These are phyloP conservation scores for Tubulanus polymorphus DNA, from an alignment of 2,888 invertebrate species.

Conservation along the genomic window DNA sequence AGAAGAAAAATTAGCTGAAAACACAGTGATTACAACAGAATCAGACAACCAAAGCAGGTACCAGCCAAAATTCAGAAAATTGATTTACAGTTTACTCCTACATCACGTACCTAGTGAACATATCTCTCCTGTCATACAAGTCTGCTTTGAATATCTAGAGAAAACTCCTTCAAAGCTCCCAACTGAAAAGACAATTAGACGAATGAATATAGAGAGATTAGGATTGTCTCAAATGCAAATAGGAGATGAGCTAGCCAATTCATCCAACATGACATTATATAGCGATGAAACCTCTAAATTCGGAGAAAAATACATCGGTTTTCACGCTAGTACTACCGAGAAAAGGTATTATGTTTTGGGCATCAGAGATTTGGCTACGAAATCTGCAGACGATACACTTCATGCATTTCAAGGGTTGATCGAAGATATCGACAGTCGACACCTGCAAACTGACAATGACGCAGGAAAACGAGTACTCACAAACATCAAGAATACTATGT, in stretches of 20 bases:
- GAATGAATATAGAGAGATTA: slow-evolving; percentile 2
- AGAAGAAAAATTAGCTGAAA: no score
- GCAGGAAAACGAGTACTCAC: slow-evolving; percentile 1
- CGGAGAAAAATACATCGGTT: not conserved
- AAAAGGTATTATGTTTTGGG: slow-evolving; percentile 8
- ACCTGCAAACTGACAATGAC: not conserved
- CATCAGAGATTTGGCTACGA: slow-evolving; percentile 6
- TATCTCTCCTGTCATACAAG: not conserved
- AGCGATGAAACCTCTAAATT: slow-evolving; percentile 8
- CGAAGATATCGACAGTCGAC: not conserved
- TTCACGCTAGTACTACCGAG: slow-evolving; percentile 5
- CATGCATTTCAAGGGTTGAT: slow-evolving; percentile 5
- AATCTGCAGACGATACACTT: slow-evolving; percentile 5
- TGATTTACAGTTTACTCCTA: not conserved
- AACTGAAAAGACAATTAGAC: not conserved
- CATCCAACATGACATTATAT: not conserved
- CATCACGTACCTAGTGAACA: not conserved
- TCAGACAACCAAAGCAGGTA: no score
- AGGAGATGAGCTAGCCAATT: not conserved
- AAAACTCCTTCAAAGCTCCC: not conserved
- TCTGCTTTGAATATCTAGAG: not conserved
- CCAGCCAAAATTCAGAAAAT: not conserved
- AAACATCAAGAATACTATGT: slow-evolving; percentile 13
- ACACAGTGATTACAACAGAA: no score
- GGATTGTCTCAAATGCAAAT: slow-evolving; percentile 3